Percentiles rank a stretch among this genome's conserved stretches.
Conservation (phyloP, 2,888 invertebrate genomes). For the Autographa gamma region DNA sequence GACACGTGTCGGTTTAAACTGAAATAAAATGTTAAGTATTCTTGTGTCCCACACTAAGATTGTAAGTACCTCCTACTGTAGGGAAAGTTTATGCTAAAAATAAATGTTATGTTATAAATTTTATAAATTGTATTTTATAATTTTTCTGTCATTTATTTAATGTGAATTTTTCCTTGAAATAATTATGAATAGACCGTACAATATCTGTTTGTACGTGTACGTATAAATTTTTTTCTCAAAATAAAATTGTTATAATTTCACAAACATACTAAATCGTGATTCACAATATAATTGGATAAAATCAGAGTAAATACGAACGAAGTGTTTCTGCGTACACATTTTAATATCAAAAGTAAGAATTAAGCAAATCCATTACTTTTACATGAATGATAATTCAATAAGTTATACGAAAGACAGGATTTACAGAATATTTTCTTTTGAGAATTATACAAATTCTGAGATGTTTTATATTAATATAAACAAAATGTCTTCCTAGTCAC, state of each 20-base stretch:
- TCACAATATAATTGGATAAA: constrained; percentile 10
- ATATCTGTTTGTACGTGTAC: too few relatives aligned
- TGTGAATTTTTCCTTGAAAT: too few relatives aligned
- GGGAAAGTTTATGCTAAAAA: too few relatives aligned
- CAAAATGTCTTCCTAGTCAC: constrained; percentile 1
- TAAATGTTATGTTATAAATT: too few relatives aligned
- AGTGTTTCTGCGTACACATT: constrained; percentile 20
- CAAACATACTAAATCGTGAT: not conserved
- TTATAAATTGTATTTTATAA: too few relatives aligned
- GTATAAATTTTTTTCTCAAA: too few relatives aligned
- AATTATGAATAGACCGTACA: too few relatives aligned
- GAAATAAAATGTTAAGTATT: not conserved
- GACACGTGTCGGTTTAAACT: not conserved
- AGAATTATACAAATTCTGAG: constrained; percentile 6
- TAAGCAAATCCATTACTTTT: not conserved
- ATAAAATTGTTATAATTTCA: not conserved
- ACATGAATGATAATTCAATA: constrained; percentile 17
- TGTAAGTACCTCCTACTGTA: not conserved
- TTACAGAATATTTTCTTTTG: constrained; percentile 10
- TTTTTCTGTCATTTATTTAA: too few relatives aligned
- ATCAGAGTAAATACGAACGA: constrained; percentile 16
- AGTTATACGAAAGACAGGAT: not conserved
- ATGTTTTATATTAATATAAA: not conserved
- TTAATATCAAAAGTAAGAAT: not conserved
- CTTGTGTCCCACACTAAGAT: not conserved